These are phyloP conservation scores for Eublepharis macularius DNA, from an alignment of 2,113 vertebrate genomes.

Conservation along the genomic window DNA sequence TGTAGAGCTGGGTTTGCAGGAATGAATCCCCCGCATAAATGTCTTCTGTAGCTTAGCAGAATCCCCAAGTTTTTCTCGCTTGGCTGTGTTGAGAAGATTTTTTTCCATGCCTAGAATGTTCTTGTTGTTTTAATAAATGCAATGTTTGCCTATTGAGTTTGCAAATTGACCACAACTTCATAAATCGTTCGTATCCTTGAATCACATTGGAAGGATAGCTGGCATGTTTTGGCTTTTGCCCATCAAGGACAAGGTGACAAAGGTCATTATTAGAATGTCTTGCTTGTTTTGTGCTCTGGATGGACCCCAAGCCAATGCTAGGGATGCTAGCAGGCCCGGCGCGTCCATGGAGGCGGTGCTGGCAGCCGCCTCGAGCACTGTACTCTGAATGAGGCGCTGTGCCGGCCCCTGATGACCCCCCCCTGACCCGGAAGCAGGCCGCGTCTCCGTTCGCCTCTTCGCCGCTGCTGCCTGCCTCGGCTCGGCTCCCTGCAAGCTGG, in stretches of 20 bases:
- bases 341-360: no score
- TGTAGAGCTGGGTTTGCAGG: neutral
- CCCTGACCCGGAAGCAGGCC: no score
- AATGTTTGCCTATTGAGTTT: constrained; percentile 19
- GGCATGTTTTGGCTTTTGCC: constrained; percentile 19
- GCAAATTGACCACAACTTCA: constrained; percentile 36
- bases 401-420: no score
- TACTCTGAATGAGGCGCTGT: no score
- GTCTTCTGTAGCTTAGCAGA: constrained; percentile 9
- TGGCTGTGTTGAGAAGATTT: neutral
- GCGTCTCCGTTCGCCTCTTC: no score
- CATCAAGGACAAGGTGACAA: neutral
- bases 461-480: no score
- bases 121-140: constrained; percentile 35
- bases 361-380: no score
- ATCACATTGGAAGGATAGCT: constrained; percentile 10
- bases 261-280: neutral
- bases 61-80: neutral
- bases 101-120: constrained; percentile 2
- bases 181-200: constrained; percentile 25
- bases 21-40: neutral
- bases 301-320: no score
- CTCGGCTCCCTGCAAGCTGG: no score
- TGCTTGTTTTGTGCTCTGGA: neutral
- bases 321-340: constrained; percentile 19